Evolutionary conservation across 2,113 vertebrate species (phyloP).

Genomic region (Lycaon pictus): DNA sequence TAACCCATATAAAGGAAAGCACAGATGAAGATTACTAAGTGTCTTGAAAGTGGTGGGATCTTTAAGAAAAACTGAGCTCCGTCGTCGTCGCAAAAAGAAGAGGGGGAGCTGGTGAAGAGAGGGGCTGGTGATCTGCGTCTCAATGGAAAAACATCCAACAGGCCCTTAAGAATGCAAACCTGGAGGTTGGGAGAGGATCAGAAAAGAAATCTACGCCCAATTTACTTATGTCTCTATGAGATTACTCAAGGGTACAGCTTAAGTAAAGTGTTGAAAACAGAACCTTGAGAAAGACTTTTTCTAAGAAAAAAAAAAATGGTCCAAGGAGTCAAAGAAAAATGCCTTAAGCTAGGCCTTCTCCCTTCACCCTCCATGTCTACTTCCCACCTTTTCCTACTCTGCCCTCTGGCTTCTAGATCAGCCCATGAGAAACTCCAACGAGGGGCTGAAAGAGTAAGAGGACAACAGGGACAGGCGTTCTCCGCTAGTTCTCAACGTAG

Average conservation of each 20-base stretch:
- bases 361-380: background rate
- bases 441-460: background rate
- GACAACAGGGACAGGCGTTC: background rate
- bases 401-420: background rate
- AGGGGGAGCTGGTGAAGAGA: background rate
- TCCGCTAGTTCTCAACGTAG: background rate
- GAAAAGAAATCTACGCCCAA: background rate
- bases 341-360: background rate
- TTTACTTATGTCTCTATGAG: background rate
- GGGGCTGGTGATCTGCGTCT: background rate
- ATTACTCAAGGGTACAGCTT: background rate
- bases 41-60: background rate
- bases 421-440: background rate
- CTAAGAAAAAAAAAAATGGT: background rate
- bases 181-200: background rate
- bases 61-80: background rate
- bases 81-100: background rate
- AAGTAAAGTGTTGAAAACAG: background rate
- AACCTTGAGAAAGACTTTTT: background rate
- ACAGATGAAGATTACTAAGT: background rate
- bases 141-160: background rate
- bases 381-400: background rate
- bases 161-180: background rate
- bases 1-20: conserved; percentile 15
- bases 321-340: background rate